Conservation (phyloP, 2,888 invertebrate species). For the Boloria selene region DNA sequence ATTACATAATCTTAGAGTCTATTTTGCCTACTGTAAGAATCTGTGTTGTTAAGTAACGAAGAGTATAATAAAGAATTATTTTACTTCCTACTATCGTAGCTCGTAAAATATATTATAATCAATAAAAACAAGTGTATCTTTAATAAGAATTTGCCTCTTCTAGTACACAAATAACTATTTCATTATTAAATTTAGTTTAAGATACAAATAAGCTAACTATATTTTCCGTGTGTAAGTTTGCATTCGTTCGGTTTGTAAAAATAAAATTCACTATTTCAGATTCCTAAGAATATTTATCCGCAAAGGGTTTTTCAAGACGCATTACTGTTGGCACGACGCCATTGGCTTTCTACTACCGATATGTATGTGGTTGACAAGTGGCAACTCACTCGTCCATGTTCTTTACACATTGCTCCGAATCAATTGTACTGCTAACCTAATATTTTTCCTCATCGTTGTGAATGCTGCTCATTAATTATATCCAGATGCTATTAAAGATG, state of each 20-base stretch:
- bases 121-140: no score
- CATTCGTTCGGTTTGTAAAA: not conserved
- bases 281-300: constrained; percentile 53
- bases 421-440: constrained; percentile 79
- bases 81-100: no score
- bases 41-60: no score
- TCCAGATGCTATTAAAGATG: constrained; percentile 90
- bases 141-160: no score
- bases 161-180: no score
- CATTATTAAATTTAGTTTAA: no score
- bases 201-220: not conserved
- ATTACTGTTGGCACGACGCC: constrained; percentile 64
- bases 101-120: no score
- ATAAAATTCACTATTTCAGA: constrained; percentile 46
- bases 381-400: constrained; percentile 54
- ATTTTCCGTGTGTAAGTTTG: not conserved
- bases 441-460: constrained; percentile 84
- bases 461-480: constrained; percentile 92
- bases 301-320: constrained; percentile 55
- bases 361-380: constrained; percentile 64
- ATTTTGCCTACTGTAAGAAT: no score
- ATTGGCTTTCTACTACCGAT: constrained; percentile 65
- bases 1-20: no score
- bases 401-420: constrained; percentile 81
- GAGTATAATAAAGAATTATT: no score